Evolutionary conservation across 2,888 invertebrate species (phyloP), one percentile per base, ranked within the genome.

Genomic region (Chaetogeoica ovagalla): DNA sequence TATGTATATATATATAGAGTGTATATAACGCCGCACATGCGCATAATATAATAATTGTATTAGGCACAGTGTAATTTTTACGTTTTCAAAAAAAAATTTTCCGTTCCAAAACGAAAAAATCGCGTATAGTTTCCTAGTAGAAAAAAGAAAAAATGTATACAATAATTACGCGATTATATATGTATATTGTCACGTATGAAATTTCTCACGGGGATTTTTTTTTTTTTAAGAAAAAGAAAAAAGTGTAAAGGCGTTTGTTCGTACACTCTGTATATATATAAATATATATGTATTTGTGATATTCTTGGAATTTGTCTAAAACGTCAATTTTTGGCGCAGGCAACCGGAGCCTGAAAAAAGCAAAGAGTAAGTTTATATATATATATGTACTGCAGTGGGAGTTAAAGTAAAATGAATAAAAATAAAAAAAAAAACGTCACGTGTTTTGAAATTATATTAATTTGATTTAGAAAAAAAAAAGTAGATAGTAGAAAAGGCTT

Each of bases 301-400:
- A 72, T 81, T 74, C 23, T 81, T 81, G 65, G 71, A 43, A 43
- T 65, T 81, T 72, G n/a, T 72, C 70, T 79, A 79, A 79, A 79
- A 30, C 70, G 70, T 79, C 70, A 79, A 77, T 79, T 79, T 79
- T 79, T 79, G 79, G 39, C 79, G 79, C 79, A 84, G 84, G 83
- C 83, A 84, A 82, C 84, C 84, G 82, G 84, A 84, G 83, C 84
- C 84, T 60, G 83, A 84, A 82, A 84, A 84, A 83, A 84, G 84
- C 83, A 84, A 83, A 83, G 85, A 85, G 85, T 85, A 85, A 85
- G 85, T 85, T 81, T 70, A 48, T 48, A 30, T 30, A 30, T 30
- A 4, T 30, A 30, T n/a, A 4, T 30, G 30, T 30, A 72, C 66
- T 48, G 30, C 79, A 55, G 7, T 48, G 81, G 57, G 79, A 74